Evolutionary conservation across 1,140 invertebrate genomes (phyloP), one percentile per base, ranked within the genome.

Genomic region (Neodiprion fabricii): DNA sequence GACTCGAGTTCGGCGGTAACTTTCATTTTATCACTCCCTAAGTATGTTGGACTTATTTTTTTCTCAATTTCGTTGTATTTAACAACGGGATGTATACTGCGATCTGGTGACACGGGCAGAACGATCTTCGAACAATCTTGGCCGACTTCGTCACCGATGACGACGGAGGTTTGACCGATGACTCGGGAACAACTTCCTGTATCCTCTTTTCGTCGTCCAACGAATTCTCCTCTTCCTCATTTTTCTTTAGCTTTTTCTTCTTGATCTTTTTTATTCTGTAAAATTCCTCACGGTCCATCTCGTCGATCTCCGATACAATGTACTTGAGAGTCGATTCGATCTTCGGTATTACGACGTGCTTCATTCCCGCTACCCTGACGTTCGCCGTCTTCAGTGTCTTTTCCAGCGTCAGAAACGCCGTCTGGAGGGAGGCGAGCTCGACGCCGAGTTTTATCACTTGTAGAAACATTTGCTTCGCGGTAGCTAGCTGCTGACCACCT

Each of bases 271-370:
- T 98, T 79, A 98, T 89, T 78, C 97, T 93, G 86, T 97, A 99
- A 90, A 99, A 99, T 88, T 99, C 97, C 89, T 99, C 98, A 89
- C 97, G 91, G 89, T 99, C 97, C 82, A 98, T 88, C 88, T 99
- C 98, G 87, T 99, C 97, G 78, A 99, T 88, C 88, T 99, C 97
- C 9, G 97, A 96, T 78, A 96, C 96, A 80, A 99, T 99, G 89
- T 99, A 99, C 7, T 93, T 91, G 78, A 99, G 88, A 0, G 97
- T 99, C 73, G 95, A 92, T 87, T 99, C 97, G 88, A 99, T 95
- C 78, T 95, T 92, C 23, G 97, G 97, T 89, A 99, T 99, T 81
- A 99, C 98, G 48, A 99, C n/a, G 10, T 61, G 53, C 53, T 61
- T n/a, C 53, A 61, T 61, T 11, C 10, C 53, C n/a, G n/a, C 10